phyloP scores from a whole-genome alignment of 2,113 vertebrate species.

The Regulus satrapa region DNA sequence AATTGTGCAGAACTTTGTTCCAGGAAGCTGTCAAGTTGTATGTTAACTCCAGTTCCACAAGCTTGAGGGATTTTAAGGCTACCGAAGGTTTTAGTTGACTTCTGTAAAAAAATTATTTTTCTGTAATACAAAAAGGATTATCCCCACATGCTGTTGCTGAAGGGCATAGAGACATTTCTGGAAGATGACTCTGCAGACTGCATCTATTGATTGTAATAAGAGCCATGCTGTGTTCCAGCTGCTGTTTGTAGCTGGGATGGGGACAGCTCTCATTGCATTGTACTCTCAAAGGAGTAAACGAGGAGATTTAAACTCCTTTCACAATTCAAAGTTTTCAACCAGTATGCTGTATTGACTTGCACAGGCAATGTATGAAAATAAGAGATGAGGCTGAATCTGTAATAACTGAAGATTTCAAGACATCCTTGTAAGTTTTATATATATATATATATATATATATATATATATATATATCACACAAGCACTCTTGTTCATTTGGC shows the following conservation, averaged over 20 bases:
- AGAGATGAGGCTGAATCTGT: not conserved
- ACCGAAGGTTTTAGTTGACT: not conserved
- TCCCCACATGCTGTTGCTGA: not conserved
- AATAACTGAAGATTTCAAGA: not conserved
- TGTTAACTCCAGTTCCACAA: not conserved
- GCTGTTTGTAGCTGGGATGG: not conserved
- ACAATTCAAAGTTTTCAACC: not conserved
- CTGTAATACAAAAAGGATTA: not conserved
- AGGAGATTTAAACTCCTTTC: not conserved
- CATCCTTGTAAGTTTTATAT: fast-evolving
- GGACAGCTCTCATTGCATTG: not conserved
- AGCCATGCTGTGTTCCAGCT: not conserved
- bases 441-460: fast-evolving
- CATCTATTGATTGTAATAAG: not conserved
- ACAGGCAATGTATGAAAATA: not conserved
- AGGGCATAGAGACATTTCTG: not conserved
- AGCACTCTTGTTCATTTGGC: not conserved
- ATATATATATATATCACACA: fast-evolving
- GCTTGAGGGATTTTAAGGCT: not conserved
- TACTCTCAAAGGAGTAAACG: not conserved
- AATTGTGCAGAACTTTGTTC: not conserved
- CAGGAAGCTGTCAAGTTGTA: not conserved
- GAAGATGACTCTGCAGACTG: not conserved
- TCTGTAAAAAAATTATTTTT: not conserved
- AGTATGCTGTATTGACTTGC: not conserved